phyloP scores from a whole-genome alignment of 2,113 vertebrate species.

The Paramisgurnus dabryanus region DNA sequence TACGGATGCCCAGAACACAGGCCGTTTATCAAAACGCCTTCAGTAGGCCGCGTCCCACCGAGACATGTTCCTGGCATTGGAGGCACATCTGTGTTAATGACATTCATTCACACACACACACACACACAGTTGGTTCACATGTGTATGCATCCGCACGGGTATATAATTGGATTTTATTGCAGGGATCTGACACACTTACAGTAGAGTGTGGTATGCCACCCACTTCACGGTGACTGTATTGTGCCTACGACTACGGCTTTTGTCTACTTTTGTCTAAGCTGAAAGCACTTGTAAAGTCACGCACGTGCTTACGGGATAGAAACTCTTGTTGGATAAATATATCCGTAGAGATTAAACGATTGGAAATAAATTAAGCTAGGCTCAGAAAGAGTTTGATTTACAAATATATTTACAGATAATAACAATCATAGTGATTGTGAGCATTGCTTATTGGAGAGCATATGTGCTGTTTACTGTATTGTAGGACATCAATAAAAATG shows the following conservation, averaged over 20 bases:
- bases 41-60: constrained; percentile 29
- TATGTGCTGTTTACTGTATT: not conserved
- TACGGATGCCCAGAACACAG: constrained; percentile 40
- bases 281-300: not conserved
- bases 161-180: constrained; percentile 39
- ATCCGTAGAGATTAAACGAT: constrained; percentile 15
- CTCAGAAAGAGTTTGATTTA: not conserved
- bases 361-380: not conserved
- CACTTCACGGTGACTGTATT: not conserved
- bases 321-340: not conserved
- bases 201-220: not conserved
- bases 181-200: constrained; percentile 25
- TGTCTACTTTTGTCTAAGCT: constrained; percentile 32
- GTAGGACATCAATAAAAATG: not conserved
- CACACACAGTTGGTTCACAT: not conserved
- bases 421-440: not conserved
- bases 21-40: constrained; percentile 45
- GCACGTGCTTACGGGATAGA: not conserved
- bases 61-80: constrained; percentile 41
- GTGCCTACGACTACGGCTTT: constrained; percentile 10
- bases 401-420: not conserved
- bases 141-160: not conserved
- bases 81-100: constrained; percentile 44
- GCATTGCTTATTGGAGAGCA: not conserved
- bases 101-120: constrained; percentile 29